These are phyloP conservation scores for Cotesia typhae DNA, from an alignment of 1,140 invertebrate genomes.

Conservation along the genomic window DNA sequence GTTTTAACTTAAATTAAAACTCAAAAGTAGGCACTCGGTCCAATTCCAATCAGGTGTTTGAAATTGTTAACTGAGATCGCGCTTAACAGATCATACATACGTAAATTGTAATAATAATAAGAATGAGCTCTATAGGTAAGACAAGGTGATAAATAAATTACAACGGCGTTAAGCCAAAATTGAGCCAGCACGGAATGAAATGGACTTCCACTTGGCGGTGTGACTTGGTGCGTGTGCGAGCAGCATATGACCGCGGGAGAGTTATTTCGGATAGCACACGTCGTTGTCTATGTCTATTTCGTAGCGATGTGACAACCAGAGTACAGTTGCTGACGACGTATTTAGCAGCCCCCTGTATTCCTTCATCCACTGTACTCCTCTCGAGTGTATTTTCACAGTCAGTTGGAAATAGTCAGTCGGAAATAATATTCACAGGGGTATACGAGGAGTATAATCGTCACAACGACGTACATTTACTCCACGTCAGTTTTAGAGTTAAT, in stretches of 20 bases:
- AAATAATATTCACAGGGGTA: conserved; percentile 48
- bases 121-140: background rate
- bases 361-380: conserved; percentile 31
- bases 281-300: too few species aligned
- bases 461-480: background rate
- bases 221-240: conserved; percentile 5
- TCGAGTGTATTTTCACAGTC: conserved; percentile 59
- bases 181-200: background rate
- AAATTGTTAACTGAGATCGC: too few species aligned
- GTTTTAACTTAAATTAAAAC: too few species aligned
- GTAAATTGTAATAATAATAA: conserved; percentile 6
- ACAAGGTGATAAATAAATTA: background rate
- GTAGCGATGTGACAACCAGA: conserved; percentile 39
- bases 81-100: background rate
- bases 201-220: background rate
- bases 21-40: too few species aligned
- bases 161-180: conserved; percentile 26
- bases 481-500: background rate
- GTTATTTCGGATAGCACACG: conserved; percentile 43
- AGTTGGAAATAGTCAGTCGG: conserved; percentile 62
- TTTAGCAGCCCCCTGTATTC: too few species aligned
- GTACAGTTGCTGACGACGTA: conserved; percentile 42
- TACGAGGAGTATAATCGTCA: background rate
- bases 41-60: too few species aligned
- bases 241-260: conserved; percentile 37